Evolutionary conservation across 2,888 invertebrate genomes (phyloP), one percentile per base, ranked within the genome.

Genomic region (Zaprionus lineosus): DNA sequence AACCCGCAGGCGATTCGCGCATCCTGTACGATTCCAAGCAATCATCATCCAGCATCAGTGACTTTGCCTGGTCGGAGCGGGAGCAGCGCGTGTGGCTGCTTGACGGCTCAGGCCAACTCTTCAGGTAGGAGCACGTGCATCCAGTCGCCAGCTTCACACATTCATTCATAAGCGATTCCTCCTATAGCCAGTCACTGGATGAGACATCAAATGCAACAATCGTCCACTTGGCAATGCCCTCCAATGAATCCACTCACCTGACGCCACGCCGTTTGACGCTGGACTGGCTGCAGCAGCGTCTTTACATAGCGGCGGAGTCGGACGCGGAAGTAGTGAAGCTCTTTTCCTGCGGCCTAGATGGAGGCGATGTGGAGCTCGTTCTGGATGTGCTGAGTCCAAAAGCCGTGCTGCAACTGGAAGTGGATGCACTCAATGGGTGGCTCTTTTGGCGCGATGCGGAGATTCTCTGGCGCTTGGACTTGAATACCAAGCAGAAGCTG

Each of bases 391-490:
- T 79, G 3, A 40, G 21, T 0, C 14, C 6, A 3, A 92, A 93
- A 73, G 4, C 12, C 1, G 95, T 97, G 0, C 92, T 93, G 51
- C 95, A 96, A 82, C 93, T 98, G 72, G 95, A 96, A 91, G 95
- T 97, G 0, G 98, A 98, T 91, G 96, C 98, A 21, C 94, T 95
- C 83, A 98, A 98, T 88, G 98, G 98, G 4, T 97, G 94, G 89
- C 90, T 97, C 16, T 97, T 96, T 88, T 97, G 95, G 94, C 92
- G 62, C 1, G 59, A 72, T 15, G 44, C n/a, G 4, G 52, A 65
- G 8, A 8, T 19, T 0, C 37, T 86, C 2, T 63, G 73, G 48
- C 81, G 86, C 0, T 44, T 81, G n/a, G 74, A 87, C 58, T 8
- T 86, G 14, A 47, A 61, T 1, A 62, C 11, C 2, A 40, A 33